Evolutionary conservation across 2,113 vertebrate species (phyloP), one percentile per base, ranked within the genome.

Genomic region (Microcebus jonahi): DNA sequence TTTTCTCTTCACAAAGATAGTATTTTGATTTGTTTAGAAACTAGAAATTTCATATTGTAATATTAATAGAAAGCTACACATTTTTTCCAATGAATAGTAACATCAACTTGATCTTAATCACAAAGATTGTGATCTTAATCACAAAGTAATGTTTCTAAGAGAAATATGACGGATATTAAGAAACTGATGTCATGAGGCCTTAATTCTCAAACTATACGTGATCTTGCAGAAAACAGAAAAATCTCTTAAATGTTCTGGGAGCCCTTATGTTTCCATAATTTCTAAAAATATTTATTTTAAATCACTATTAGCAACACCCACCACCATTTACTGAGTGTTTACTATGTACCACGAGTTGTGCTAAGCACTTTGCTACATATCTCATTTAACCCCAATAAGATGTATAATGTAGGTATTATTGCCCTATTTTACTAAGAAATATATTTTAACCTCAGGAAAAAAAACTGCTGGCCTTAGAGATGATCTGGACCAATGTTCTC

Each of bases 1-100:
- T 84, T 75, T 93, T 91, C 61, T 88, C 14, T 95, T 88, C 45
- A 94, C 29, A 71, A 68, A 80, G 48, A 65, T 31, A 13, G n/a
- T 34, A 73, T 36, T 45, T 71, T 95, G 42, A 73, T 84, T 79
- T 89, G 13, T 65, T 55, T 90, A 15, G 96, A 68, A 87, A 73
- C 57, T 75, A 77, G n/a, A 82, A 82, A 71, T 27, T 68, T 75
- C n/a, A 63, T 27, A 50, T 4, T 65, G 15, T 91, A 31, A 88
- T 6, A 71, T 21, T 91, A 48, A 88, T 8, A 71, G 34, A 48
- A 61, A 31, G 61, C 45, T 34, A 85, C 17, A 76, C 8, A 85
- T 57, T 85, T 85, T 88, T 79, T 29, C 34, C 57, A 88, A 13
- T 29, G n/a, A 97, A 90, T 2, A 80, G 34, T 89, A 88, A 63